Base-by-base conservation (phyloP, 2,888 invertebrate genomes). In the Polydrusus tereticollis region DNA sequence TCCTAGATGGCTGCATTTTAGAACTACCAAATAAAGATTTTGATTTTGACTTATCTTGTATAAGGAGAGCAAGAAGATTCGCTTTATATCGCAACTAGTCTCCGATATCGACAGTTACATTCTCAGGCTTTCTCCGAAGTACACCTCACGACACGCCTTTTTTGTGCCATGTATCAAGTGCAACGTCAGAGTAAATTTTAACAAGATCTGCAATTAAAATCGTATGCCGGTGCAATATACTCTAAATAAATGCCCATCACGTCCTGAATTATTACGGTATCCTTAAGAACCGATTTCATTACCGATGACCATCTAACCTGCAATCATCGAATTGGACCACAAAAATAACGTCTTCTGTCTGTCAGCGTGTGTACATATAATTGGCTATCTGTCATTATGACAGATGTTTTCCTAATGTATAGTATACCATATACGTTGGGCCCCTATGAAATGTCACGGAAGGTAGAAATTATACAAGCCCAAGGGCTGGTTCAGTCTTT, bases 121-220 rank as follows among this genome's bases (percentile, higher is more conserved):
- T 71, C 70, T 71, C 70, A 71, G 63, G 70, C 70, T 71, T 71
- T 71, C 70, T 71, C 70, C 47, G 8, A n/a, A 36, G 41, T 36
- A 47, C 52, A 23, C 33, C 50, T 26, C 45, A 64, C 26, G 47
- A 71, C 70, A 71, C 70, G 62, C 62, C 70, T 64, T 59, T 12
- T 55, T 52, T 33, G 60, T 16, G 36, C 23, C 21, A 58, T 41
- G 52, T 55, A 52, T 52, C 29, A 29, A 55, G 52, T 55, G 52
- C 52, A 55, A 29, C 14, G 12, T 1, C 29, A 29, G n/a, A n/a
- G n/a, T n/a, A 55, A 55, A 18, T 55, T 55, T 55, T 55, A 55
- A 55, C 29, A 55, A 55, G 52, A 29, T 16, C 21, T 55, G 18
- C 29, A 55, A 55, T 29, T 29, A 26, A 55, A 29, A 16, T 16